Percentiles rank a stretch among this genome's conserved stretches.
phyloP scores from a whole-genome alignment of 2,113 vertebrate genomes.

The Chunga burmeisteri region DNA sequence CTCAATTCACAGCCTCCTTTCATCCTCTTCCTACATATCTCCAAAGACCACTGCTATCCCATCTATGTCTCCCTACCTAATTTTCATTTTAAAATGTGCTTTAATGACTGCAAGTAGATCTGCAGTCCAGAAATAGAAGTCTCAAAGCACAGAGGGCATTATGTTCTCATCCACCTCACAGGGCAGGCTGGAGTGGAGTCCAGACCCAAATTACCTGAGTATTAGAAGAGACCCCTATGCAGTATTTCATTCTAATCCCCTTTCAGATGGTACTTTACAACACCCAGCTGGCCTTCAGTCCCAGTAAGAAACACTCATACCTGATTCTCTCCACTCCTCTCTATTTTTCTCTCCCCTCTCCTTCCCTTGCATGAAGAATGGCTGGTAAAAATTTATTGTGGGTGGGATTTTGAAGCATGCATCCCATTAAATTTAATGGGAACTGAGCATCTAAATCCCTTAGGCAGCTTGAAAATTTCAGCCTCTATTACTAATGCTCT shows the following conservation, averaged over 20 bases:
- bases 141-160: neutral
- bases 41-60: neutral
- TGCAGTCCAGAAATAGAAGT: slow-evolving; percentile 25
- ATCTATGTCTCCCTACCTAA: neutral
- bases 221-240: neutral
- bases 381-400: slow-evolving; percentile 50
- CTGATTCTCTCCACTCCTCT: neutral
- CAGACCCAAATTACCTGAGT: neutral
- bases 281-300: neutral
- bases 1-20: neutral
- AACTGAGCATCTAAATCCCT: slow-evolving; percentile 63
- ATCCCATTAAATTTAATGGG: slow-evolving; percentile 64
- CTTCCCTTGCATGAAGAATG: neutral
- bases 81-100: slow-evolving; percentile 30
- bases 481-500: slow-evolving; percentile 54
- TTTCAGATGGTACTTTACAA: neutral
- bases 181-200: neutral
- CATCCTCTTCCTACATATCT: neutral
- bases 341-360: neutral
- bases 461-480: slow-evolving; percentile 68
- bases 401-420: slow-evolving; percentile 31
- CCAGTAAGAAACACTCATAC: neutral
- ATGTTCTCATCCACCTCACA: neutral
- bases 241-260: neutral
- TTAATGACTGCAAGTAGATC: slow-evolving; percentile 39